Evolutionary conservation across 2,888 invertebrate genomes (phyloP), one percentile per base, ranked within the genome.

Genomic region (Spilarctia lutea): DNA sequence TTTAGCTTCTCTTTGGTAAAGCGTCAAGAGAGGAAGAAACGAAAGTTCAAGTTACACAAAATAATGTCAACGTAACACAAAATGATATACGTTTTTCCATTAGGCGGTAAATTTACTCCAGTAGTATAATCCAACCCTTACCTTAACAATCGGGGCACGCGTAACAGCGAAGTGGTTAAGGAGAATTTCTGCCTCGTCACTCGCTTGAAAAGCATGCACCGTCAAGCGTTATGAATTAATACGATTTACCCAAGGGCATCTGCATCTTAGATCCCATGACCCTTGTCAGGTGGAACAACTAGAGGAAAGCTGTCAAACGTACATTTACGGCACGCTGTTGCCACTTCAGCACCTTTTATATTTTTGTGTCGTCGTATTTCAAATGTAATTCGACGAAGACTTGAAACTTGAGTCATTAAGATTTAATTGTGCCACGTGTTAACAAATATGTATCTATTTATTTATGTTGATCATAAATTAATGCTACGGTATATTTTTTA

Each of bases 241-340:
- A 80, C 77, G 63, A 72, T 76, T 68, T 75, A 74, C 67, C 73
- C 75, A 68, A 74, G 72, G 73, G 42, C 45, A 52, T 65, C 68
- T 76, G 81, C 71, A 81, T 75, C 72, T 72, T 75, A 75, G 73
- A 71, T 48, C 48, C 42, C 67, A 65, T 81, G 67, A 85, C 83
- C 83, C 83, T 83, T 74, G 83, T 83, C 83, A 83, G 52, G 63
- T 75, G 45, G 56, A 27, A 75, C 78, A 76, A 68, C 74, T 48
- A 68, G 65, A 74, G 72, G 75, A 74, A 82, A 76, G 70, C 83
- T 81, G 85, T 83, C 83, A 84, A 76, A 83, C 77, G 83, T 82
- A 81, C 81, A 84, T 83, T 79, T 75, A 83, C 75, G 71, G 63
- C n/a, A 42, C 45, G 56, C 68, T 74, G 73, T 75, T 79, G 56